A percentile compares a stretch with the other conserved stretches of the same genome.
Conservation (phyloP, 2,797 vertebrate genomes). For the Danionella dracula region DNA sequence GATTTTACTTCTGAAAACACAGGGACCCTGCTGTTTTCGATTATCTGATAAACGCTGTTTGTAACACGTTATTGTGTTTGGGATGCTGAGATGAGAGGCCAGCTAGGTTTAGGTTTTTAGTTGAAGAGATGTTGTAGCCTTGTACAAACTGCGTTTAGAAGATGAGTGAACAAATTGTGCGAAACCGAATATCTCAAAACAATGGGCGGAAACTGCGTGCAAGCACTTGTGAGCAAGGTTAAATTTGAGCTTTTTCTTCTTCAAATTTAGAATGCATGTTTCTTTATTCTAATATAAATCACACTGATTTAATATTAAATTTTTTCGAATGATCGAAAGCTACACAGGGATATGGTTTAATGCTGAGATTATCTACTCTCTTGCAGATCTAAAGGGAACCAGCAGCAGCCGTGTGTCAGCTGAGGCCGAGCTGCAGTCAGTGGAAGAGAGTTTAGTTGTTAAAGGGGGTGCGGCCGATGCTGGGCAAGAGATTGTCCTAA, state of each 20-base stretch:
- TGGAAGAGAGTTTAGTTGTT: slow-evolving; percentile 27
- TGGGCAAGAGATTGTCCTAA: slow-evolving; percentile 42
- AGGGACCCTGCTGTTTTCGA: no score
- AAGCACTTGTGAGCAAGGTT: slow-evolving; percentile 23
- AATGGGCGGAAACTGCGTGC: slow-evolving; percentile 38
- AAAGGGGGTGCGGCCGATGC: not conserved
- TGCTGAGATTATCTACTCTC: not conserved
- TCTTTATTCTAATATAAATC: no score
- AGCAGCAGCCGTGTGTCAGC: slow-evolving; percentile 8
- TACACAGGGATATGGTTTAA: no score
- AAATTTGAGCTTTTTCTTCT: not conserved
- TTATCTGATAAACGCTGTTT: no score
- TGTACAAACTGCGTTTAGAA: not conserved
- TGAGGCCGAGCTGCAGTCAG: slow-evolving; percentile 44
- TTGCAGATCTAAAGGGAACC: slow-evolving; percentile 12
- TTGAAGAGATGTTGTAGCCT: no score
- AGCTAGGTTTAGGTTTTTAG: no score
- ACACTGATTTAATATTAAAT: no score
- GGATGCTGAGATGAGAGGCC: no score
- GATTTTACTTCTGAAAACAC: not conserved
- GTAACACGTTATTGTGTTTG: no score
- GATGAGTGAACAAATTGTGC: not conserved
- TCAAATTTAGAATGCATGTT: no score
- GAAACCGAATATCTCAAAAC: slow-evolving; percentile 5
- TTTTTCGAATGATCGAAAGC: no score